phyloP scores from a whole-genome alignment of 1,140 invertebrate species.

The Amphibalanus amphitrite region DNA sequence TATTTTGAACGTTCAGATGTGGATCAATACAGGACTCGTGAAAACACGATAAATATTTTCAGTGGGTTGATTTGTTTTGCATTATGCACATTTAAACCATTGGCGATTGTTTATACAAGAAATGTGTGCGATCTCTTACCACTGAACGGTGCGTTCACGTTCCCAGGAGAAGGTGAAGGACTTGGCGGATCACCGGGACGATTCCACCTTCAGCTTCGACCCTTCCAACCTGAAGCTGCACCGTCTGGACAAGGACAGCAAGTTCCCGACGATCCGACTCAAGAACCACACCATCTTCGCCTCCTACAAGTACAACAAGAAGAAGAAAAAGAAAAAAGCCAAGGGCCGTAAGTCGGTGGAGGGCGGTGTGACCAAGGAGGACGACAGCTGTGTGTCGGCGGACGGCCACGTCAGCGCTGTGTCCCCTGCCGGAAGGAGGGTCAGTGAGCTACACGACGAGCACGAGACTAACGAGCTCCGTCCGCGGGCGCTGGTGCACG shows the following conservation, averaged over 20 bases:
- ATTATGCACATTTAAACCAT: too few relatives aligned
- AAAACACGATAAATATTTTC: too few relatives aligned
- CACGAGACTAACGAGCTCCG: background rate
- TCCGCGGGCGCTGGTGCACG: background rate
- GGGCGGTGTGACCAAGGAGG: background rate
- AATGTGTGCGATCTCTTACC: too few relatives aligned
- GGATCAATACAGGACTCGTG: too few relatives aligned
- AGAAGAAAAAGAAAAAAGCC: conserved; percentile 33
- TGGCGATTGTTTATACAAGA: too few relatives aligned
- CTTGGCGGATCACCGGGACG: conserved; percentile 67
- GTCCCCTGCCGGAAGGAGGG: background rate
- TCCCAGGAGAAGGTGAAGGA: conserved; percentile 40
- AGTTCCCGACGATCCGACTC: background rate
- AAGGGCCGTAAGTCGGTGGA: conserved; percentile 8
- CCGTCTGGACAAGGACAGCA: background rate
- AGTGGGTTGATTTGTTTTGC: too few relatives aligned
- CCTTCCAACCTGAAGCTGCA: conserved; percentile 45
- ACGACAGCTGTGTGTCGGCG: background rate
- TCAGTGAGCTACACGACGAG: background rate
- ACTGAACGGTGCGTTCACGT: too few relatives aligned
- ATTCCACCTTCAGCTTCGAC: conserved; percentile 80
- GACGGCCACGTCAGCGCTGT: background rate
- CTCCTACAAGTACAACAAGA: conserved; percentile 3
- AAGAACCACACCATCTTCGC: background rate
- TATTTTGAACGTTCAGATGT: too few relatives aligned